A percentile compares a stretch with the other conserved stretches of the same genome.
These are phyloP conservation scores for Lucilia sericata DNA, from an alignment of 1,140 invertebrate species.

Conservation along the genomic window DNA sequence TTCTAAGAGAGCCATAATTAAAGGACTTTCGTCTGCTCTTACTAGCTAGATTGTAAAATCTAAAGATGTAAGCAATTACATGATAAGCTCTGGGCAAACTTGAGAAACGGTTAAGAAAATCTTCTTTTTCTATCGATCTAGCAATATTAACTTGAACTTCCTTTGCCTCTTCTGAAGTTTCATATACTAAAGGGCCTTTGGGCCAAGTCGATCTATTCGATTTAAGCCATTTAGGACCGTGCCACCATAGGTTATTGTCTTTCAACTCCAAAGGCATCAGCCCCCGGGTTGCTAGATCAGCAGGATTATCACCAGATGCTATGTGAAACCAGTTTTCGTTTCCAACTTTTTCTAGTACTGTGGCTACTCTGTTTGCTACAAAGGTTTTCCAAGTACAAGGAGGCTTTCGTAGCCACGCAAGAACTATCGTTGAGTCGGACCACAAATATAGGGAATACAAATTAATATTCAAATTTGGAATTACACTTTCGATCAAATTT, in stretches of 20 bases:
- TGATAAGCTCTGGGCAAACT: neutral
- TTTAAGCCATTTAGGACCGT: neutral
- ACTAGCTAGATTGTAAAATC: constrained; percentile 4
- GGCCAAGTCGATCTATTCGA: neutral
- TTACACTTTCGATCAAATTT: neutral
- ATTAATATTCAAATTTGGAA: neutral
- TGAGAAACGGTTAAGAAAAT: neutral
- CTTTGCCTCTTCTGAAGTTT: neutral
- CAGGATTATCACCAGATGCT: neutral
- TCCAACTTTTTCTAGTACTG: neutral
- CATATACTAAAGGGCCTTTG: neutral
- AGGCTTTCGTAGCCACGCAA: neutral
- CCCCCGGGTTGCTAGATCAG: neutral
- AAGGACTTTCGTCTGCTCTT: neutral
- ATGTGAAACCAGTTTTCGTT: neutral
- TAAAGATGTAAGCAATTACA: neutral
- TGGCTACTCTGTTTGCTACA: neutral
- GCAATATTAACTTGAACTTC: neutral
- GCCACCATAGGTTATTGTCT: neutral
- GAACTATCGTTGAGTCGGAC: neutral
- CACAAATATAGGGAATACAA: neutral
- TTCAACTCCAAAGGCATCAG: neutral
- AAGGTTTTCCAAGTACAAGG: neutral
- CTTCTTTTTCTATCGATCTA: neutral
- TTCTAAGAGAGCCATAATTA: no score